Evolutionary conservation across 1,140 invertebrate species (phyloP).

Genomic region (Meteorus sp.): DNA sequence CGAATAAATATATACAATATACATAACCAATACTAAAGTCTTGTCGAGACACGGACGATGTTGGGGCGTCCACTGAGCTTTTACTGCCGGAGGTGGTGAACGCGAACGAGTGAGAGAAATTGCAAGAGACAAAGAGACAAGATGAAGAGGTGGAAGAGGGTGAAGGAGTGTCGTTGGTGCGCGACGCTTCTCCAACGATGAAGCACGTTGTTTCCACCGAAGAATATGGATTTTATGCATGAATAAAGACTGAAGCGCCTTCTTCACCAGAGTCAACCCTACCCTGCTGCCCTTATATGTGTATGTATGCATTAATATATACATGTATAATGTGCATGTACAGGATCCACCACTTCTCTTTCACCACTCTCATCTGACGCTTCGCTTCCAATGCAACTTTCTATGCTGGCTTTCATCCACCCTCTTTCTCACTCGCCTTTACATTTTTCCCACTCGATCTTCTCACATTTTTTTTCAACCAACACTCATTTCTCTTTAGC

Average conservation of each 20-base stretch:
- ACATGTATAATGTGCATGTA: neutral
- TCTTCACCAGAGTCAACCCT: conserved; percentile 22
- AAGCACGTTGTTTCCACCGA: conserved; percentile 28
- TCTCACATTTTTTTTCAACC: neutral
- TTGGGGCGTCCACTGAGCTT: conserved; percentile 12
- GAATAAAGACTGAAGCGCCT: conserved; percentile 27
- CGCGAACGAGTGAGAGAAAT: conserved; percentile 10
- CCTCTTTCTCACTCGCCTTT: no score
- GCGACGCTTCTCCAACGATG: conserved; percentile 20
- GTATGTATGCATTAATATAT: no score
- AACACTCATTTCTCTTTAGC: neutral
- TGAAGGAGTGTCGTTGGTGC: conserved; percentile 18
- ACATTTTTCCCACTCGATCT: neutral
- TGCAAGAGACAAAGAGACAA: no score
- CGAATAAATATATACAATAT: neutral
- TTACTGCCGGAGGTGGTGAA: conserved; percentile 21
- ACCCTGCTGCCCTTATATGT: no score
- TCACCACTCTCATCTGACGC: no score
- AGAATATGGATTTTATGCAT: conserved; percentile 33
- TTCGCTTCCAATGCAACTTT: no score
- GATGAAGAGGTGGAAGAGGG: neutral
- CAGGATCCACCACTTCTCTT: neutral
- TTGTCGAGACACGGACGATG: neutral
- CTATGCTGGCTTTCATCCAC: neutral
- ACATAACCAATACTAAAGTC: no score